Percentiles rank a stretch among this genome's conserved stretches.
Conservation (phyloP, 64 coral and sea anemone species). For the Orbicella faveolata region DNA sequence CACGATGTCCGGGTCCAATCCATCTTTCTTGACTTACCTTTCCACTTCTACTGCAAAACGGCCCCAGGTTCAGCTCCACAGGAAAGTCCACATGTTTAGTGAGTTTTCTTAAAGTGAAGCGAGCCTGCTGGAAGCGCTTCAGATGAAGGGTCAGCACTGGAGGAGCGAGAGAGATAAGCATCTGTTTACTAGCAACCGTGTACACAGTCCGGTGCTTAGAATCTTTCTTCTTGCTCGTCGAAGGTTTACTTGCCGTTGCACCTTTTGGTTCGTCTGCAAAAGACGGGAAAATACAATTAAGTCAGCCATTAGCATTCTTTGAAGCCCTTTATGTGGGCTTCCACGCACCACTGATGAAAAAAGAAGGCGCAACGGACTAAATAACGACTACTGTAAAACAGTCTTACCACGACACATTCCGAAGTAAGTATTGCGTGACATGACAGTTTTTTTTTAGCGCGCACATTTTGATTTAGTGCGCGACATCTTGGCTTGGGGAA, state of each 20-base stretch:
- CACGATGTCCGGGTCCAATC: not conserved
- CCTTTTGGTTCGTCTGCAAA: conserved; percentile 20
- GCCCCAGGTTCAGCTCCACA: conserved; percentile 79
- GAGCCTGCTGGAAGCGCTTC: conserved; percentile 93
- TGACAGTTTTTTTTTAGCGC: too few species aligned
- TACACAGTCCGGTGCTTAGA: conserved; percentile 53
- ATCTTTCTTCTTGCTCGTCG: conserved; percentile 19
- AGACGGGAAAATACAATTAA: not conserved
- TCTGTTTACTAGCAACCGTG: conserved; percentile 91
- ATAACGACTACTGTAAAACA: too few species aligned
- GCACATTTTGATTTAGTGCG: too few species aligned
- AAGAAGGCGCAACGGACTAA: too few species aligned
- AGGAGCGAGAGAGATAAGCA: conserved; percentile 80
- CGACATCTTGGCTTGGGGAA: too few species aligned
- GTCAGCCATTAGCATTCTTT: not conserved
- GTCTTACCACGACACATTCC: too few species aligned
- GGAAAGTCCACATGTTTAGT: conserved; percentile 92
- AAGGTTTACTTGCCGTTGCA: conserved; percentile 6
- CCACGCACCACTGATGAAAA: too few species aligned
- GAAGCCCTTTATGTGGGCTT: too few species aligned
- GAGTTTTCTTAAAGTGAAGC: conserved; percentile 70
- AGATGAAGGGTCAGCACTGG: conserved; percentile 91
- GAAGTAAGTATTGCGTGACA: too few species aligned
- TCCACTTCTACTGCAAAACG: conserved; percentile 85
- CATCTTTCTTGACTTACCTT: conserved; percentile 49